phyloP scores from a whole-genome alignment of 2,797 vertebrate genomes.

The Valencia hispanica region DNA sequence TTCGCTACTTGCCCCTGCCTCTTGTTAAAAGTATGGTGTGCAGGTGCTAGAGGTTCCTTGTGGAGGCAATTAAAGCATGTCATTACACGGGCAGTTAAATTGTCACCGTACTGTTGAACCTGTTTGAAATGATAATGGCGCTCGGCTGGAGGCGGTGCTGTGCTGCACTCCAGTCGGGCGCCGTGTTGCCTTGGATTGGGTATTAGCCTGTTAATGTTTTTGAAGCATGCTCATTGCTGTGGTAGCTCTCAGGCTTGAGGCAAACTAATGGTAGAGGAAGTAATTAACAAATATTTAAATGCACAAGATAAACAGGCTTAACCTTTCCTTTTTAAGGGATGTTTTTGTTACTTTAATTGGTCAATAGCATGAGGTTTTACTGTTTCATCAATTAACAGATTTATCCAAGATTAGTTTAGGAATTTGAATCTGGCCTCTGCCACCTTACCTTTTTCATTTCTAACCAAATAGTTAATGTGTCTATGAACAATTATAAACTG shows the following conservation, averaged over 20 bases:
- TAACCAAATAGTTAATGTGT: slow-evolving; percentile 2
- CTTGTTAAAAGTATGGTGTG: slow-evolving; percentile 73
- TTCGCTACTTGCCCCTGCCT: slow-evolving; percentile 29
- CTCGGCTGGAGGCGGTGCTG: slow-evolving; percentile 69
- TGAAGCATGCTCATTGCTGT: slow-evolving; percentile 40
- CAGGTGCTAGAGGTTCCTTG: slow-evolving; percentile 79
- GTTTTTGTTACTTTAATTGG: background rate
- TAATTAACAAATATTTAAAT: slow-evolving; percentile 18
- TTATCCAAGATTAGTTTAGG: background rate
- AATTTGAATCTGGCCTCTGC: background rate
- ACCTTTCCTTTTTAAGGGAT: background rate
- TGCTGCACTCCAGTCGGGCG: slow-evolving; percentile 41
- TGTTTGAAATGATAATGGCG: slow-evolving; percentile 87
- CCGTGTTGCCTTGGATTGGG: slow-evolving; percentile 56
- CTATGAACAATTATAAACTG: background rate
- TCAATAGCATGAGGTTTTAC: background rate
- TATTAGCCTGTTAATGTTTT: slow-evolving; percentile 60
- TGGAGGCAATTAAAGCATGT: slow-evolving; percentile 85
- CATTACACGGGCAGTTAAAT: slow-evolving; percentile 86
- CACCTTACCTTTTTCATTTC: background rate
- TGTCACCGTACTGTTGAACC: slow-evolving; percentile 83
- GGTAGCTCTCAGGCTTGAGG: slow-evolving; percentile 23
- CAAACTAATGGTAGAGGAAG: slow-evolving; percentile 28
- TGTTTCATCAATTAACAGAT: background rate
- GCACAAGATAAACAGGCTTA: background rate